Evolutionary conservation across 2,797 vertebrate species (phyloP).

Genomic region (Rhabdomys pumilio): DNA sequence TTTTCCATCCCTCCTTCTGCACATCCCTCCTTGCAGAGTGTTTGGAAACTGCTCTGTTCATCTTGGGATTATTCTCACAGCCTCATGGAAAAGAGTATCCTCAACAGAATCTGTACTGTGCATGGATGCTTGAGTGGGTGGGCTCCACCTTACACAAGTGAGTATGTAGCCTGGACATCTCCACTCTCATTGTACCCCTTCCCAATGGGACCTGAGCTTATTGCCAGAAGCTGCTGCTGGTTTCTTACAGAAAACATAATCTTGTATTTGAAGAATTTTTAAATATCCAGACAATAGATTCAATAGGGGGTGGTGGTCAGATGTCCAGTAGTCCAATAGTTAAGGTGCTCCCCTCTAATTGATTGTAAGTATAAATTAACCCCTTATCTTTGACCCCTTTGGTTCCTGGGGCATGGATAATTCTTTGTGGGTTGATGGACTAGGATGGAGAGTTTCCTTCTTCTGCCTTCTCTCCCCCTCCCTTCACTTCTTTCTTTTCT

Average conservation of each 20-base stretch:
- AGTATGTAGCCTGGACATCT: neutral
- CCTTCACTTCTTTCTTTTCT: neutral
- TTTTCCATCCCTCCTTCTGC: neutral
- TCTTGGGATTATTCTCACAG: neutral
- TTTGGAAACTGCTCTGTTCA: neutral
- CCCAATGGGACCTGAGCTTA: neutral
- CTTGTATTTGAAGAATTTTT: constrained; percentile 3
- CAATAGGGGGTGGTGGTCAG: neutral
- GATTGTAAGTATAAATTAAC: neutral
- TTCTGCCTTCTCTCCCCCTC: neutral
- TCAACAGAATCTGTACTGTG: neutral
- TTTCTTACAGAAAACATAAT: constrained; percentile 7
- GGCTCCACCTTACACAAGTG: neutral
- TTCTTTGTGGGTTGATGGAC: neutral
- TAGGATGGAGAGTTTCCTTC: neutral
- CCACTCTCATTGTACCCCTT: neutral
- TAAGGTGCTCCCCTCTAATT: neutral
- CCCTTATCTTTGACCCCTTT: neutral
- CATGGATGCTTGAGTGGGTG: neutral
- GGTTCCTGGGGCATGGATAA: neutral
- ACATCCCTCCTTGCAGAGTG: neutral
- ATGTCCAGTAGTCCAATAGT: neutral
- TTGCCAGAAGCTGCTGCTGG: neutral
- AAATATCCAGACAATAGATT: constrained; percentile 22
- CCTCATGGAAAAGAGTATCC: neutral